Percentiles rank a stretch among this genome's conserved stretches.
Conservation (phyloP, 53 echinoderm and acorn worm species). For the Arbacia lixula region DNA sequence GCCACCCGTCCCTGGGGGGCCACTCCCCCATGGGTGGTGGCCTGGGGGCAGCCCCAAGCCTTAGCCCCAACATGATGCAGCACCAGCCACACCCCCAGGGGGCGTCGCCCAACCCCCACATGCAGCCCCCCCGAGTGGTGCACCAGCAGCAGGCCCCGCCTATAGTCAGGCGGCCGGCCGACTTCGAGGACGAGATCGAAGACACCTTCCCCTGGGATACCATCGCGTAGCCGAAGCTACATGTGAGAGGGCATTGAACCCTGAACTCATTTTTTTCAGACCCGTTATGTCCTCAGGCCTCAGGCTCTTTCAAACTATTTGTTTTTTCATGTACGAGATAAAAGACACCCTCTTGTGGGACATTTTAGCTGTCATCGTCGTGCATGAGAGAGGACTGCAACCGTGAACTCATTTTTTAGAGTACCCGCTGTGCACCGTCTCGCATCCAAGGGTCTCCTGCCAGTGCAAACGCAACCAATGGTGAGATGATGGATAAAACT, state of each 20-base stretch:
- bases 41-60: constrained; percentile 30
- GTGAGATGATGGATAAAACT: too few relatives aligned
- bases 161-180: constrained; percentile 28
- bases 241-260: not conserved
- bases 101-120: constrained; percentile 28
- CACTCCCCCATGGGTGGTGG: constrained; percentile 61
- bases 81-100: constrained; percentile 24
- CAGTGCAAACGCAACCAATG: too few relatives aligned
- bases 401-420: too few relatives aligned
- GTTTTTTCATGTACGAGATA: not conserved
- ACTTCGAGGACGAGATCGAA: constrained; percentile 73
- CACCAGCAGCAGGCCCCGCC: constrained; percentile 26
- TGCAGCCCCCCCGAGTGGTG: constrained; percentile 45
- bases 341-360: not conserved
- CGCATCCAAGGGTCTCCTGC: too few relatives aligned
- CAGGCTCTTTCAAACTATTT: too few relatives aligned
- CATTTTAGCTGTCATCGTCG: not conserved
- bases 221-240: constrained; percentile 41
- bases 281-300: not conserved
- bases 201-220: constrained; percentile 90
- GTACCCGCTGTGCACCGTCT: too few relatives aligned
- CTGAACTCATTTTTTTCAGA: not conserved
- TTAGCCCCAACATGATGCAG: constrained; percentile 67
- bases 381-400: not conserved
- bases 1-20: constrained; percentile 74